A percentile compares a stretch with the other conserved stretches of the same genome.
phyloP scores from a whole-genome alignment of 2,113 vertebrate species.

The Plotosus lineatus region DNA sequence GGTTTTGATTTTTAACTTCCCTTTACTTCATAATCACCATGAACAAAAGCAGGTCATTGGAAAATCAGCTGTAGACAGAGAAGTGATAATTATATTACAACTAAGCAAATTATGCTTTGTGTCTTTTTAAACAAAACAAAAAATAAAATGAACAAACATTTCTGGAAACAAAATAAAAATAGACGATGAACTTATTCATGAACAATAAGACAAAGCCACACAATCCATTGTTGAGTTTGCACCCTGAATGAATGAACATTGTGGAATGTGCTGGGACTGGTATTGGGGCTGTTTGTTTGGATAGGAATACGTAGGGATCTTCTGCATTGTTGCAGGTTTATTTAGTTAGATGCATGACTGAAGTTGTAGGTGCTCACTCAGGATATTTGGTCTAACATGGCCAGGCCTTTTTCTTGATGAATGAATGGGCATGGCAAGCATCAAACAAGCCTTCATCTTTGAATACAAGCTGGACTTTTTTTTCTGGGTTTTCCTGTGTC shows the following conservation, averaged over 20 bases:
- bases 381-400: constrained; percentile 74
- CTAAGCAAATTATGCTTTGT: neutral
- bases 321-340: constrained; percentile 68
- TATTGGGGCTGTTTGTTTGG: constrained; percentile 69
- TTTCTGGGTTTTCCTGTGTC: constrained; percentile 1
- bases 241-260: constrained; percentile 8
- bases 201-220: neutral
- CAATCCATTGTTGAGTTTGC: constrained; percentile 6
- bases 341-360: constrained; percentile 65
- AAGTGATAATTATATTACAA: neutral
- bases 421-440: constrained; percentile 51
- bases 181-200: neutral
- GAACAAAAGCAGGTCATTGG: neutral
- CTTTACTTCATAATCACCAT: neutral
- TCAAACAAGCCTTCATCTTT: constrained; percentile 47
- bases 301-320: constrained; percentile 56
- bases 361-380: constrained; percentile 58
- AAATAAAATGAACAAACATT: neutral
- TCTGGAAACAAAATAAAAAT: constrained; percentile 21
- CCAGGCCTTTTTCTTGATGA: constrained; percentile 60
- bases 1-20: neutral
- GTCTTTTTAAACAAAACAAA: neutral
- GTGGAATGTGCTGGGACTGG: neutral
- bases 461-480: neutral
- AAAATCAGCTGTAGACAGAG: neutral